These are phyloP conservation scores for Parazoanthus darwini DNA, from an alignment of 92 coral and sea anemone genomes.

Conservation along the genomic window DNA sequence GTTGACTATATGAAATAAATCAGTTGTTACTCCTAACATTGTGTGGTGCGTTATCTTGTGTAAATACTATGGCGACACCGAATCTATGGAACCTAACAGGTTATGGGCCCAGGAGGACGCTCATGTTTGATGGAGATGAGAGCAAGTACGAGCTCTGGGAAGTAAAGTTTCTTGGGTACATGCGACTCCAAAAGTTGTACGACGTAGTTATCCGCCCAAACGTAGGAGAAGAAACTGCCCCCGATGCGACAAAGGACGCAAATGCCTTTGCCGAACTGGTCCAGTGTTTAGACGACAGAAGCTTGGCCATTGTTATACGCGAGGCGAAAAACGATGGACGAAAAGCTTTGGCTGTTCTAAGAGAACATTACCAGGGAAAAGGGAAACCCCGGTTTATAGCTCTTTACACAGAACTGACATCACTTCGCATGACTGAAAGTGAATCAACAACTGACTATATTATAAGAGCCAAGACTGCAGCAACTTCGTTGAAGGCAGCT, in stretches of 20 bases:
- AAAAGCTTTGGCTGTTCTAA: slow-evolving; percentile 3
- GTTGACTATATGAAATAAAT: too few species aligned
- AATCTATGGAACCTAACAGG: too few species aligned
- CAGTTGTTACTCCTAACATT: too few species aligned
- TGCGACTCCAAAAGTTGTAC: background rate
- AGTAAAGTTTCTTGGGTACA: slow-evolving; percentile 16
- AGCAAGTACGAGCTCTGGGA: slow-evolving; percentile 34
- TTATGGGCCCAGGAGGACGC: too few species aligned
- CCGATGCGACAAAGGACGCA: slow-evolving; percentile 4
- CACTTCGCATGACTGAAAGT: slow-evolving; percentile 13
- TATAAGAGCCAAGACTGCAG: slow-evolving; percentile 10
- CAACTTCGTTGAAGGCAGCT: slow-evolving; percentile 9
- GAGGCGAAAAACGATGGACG: slow-evolving; percentile 8
- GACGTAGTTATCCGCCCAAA: background rate
- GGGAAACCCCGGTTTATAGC: slow-evolving; percentile 31
- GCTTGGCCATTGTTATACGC: slow-evolving; percentile 11
- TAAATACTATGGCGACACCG: too few species aligned
- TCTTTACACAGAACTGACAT: slow-evolving; percentile 36
- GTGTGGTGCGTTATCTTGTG: too few species aligned
- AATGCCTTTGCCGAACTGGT: slow-evolving; percentile 23
- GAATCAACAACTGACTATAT: slow-evolving; percentile 14
- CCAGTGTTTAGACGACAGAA: too few species aligned
- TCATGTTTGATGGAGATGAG: slow-evolving; percentile 35
- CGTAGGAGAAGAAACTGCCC: background rate
- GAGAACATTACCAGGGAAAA: slow-evolving; percentile 25